Base-by-base conservation (phyloP, 2,113 vertebrate species). In the Mionectes macconnelli region DNA sequence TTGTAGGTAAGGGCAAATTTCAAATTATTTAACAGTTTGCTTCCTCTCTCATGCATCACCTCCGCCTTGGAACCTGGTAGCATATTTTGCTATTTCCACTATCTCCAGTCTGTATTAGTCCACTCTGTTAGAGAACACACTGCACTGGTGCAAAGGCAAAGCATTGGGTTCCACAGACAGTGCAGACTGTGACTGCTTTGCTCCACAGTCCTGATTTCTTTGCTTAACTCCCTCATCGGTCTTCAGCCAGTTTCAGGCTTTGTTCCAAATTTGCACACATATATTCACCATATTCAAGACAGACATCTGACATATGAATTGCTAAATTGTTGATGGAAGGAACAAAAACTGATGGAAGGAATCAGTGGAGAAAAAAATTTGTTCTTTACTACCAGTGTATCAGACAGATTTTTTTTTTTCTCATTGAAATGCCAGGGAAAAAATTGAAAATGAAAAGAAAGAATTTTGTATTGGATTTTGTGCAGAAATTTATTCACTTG, bases 401-500 rank as follows among this genome's bases (percentile, higher is more conserved):
- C 52, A 81, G 69, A 82, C 14, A 60, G 45, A 22, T 73, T 44
- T 25, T 18, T 72, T 88, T 45, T 78, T 77, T 87, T 35, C 45
- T 70, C 21, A 31, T 74, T 76, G 56, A 91, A 86, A 93, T 47
- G 35, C 14, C 30, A 59, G 59, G 33, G 55, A 24, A 9, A 10
- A 53, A 73, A 84, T 45, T n/a, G 18, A 86, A 53, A 95, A 70
- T 40, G 4, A 88, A 77, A 87, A 72, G 33, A 78, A 90, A 94
- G 9, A 82, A 53, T 81, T 62, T 76, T 44, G 27, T 64, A 67
- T 12, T 91, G 80, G 14, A 84, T 89, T 93, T 76, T 21, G 3
- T 40, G 52, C 39, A 83, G 52, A 79, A 76, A 84, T 95, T 49
- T 91, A 70, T 91, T 91, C 52, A 64, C 42, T 86, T 91, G 45